Evolutionary conservation across 2,113 vertebrate genomes (phyloP).

Genomic region (Oostethus manadensis): DNA sequence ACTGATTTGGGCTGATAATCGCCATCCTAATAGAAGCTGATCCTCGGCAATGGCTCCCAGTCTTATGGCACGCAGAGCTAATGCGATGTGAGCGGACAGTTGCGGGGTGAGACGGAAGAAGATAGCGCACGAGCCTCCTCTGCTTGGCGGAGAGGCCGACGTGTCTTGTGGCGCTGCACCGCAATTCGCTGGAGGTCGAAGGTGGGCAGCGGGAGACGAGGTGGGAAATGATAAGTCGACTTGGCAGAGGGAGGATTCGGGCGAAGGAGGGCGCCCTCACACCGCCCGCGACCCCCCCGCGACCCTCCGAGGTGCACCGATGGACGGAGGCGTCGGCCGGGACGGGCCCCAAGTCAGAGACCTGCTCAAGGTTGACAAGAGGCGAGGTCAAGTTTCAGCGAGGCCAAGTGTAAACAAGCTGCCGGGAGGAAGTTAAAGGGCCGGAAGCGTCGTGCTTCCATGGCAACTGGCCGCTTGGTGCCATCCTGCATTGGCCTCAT

Average conservation of each 20-base stretch:
- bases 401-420: conserved; percentile 62
- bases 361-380: conserved; percentile 71
- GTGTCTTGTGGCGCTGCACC: conserved; percentile 56
- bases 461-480: conserved; percentile 61
- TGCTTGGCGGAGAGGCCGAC: conserved; percentile 62
- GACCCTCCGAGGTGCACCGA: conserved; percentile 56
- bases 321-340: conserved; percentile 61
- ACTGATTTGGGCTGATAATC: conserved; percentile 77
- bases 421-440: conserved; percentile 57
- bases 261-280: conserved; percentile 55
- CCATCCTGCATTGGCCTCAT: conserved; percentile 45
- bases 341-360: conserved; percentile 65
- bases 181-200: conserved; percentile 51
- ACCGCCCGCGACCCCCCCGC: conserved; percentile 52
- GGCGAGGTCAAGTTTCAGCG: conserved; percentile 59
- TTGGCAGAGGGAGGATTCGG: conserved; percentile 67
- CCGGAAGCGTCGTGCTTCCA: conserved; percentile 44
- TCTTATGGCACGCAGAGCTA: conserved; percentile 61
- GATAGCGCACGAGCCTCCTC: conserved; percentile 57
- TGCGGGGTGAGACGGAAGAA: conserved; percentile 33
- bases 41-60: conserved; percentile 69
- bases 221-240: conserved; percentile 61
- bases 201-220: conserved; percentile 52
- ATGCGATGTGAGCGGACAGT: conserved; percentile 75
- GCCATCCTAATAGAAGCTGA: conserved; percentile 73